Percentiles rank a stretch among this genome's conserved stretches.
These are phyloP conservation scores for Hoplostethus atlanticus DNA, from an alignment of 2,797 vertebrate species.

Conservation along the genomic window DNA sequence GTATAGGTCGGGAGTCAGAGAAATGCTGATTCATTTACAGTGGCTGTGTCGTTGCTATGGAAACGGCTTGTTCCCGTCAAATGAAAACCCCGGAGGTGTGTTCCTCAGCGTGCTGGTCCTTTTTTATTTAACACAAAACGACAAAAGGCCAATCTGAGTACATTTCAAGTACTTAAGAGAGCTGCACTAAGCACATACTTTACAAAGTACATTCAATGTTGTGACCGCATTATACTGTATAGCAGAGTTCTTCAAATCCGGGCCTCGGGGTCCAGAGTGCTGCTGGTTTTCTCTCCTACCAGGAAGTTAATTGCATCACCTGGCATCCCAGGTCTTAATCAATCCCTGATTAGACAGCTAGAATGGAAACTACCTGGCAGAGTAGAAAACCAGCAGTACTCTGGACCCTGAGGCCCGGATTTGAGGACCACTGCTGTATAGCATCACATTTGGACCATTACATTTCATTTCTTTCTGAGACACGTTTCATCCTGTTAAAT, in stretches of 20 bases:
- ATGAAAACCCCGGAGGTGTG: slow-evolving; percentile 51
- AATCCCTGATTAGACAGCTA: no score
- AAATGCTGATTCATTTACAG: slow-evolving; percentile 72
- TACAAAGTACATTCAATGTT: background rate
- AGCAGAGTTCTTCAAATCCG: no score
- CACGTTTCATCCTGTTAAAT: background rate
- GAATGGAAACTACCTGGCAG: no score
- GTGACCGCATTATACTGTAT: background rate
- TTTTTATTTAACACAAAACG: slow-evolving; percentile 27
- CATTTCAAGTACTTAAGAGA: background rate
- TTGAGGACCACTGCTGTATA: no score
- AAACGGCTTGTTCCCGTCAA: slow-evolving; percentile 69
- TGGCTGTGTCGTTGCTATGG: slow-evolving; percentile 67
- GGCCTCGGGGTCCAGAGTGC: no score
- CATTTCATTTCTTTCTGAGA: background rate
- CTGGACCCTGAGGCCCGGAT: no score
- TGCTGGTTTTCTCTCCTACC: no score
- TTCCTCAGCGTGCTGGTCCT: slow-evolving; percentile 21
- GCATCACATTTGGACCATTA: background rate
- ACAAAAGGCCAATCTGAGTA: background rate
- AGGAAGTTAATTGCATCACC: no score
- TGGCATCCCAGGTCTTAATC: no score
- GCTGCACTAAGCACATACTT: background rate
- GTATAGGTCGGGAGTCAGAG: slow-evolving; percentile 16
- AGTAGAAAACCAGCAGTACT: no score